Base-by-base conservation (phyloP, 1,140 invertebrate genomes). In the Procambarus virginalis region DNA sequence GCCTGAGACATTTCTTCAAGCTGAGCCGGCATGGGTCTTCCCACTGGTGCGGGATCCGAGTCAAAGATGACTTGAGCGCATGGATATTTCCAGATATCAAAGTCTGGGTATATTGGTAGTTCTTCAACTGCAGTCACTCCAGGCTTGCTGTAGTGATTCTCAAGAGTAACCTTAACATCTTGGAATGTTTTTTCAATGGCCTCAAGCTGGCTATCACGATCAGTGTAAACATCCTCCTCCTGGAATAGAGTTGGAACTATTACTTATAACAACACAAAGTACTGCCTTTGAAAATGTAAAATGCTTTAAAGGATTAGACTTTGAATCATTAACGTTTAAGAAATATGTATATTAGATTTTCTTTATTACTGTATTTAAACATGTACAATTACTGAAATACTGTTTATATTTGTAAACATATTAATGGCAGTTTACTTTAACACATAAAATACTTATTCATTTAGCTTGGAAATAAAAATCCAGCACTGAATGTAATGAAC, bases 31-130 rank as follows among this genome's bases (percentile, higher is more conserved):
- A 97, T 95, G 93, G 97, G 96, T 92, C 97, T 96, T 82, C 97
- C 97, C 81, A 96, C 94, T 1, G 97, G 97, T 78, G 97, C 96
- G 58, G 99, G 99, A 95, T 99, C 99, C 8, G 98, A 98, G 94
- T 99, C 99, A 94, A 99, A 99, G 93, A 99, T 99, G 92, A 99
- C 98, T 95, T 99, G 98, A 90, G 98, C 98, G 95, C 98, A 99
- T 46, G 98, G 98, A 95, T 98, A 99, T 93, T 98, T 98, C 98
- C 98, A 99, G 91, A 98, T 95, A 70, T 97, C 96, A 94, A 99
- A 99, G 94, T 99, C 99, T 58, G 99, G 99, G 94, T 97, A 99
- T 22, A 99, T 95, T 17, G 97, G 96, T 90, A 98, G 95, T 78
- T 98, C 95, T 94, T 99, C 98, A 20, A 99, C 96, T n/a, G 98